Percentiles rank a stretch among this genome's conserved stretches.
phyloP scores from a whole-genome alignment of 2,888 invertebrate genomes.

The Thymelicus lineola region DNA sequence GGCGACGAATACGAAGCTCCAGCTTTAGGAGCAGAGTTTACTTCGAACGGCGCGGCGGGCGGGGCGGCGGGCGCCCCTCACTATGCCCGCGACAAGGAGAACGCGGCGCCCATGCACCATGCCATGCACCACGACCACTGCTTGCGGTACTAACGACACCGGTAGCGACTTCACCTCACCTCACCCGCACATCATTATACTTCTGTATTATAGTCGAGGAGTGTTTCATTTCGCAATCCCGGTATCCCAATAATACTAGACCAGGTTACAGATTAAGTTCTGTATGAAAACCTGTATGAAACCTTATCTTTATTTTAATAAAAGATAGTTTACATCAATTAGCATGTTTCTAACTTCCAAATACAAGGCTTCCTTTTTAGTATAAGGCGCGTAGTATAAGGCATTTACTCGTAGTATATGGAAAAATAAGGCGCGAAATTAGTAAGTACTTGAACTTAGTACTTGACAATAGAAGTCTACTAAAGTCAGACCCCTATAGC shows the following conservation, averaged over 20 bases:
- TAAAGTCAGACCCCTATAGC: too few relatives aligned
- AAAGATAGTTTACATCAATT: too few relatives aligned
- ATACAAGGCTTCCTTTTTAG: too few relatives aligned
- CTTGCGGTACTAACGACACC: conserved; percentile 66
- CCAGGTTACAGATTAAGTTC: background rate
- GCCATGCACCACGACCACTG: conserved; percentile 77
- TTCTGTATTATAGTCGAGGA: conserved; percentile 28
- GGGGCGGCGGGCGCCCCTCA: conserved; percentile 45
- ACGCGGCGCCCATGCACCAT: conserved; percentile 71
- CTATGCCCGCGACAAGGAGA: conserved; percentile 75
- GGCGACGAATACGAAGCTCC: conserved; percentile 75
- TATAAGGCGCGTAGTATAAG: too few relatives aligned
- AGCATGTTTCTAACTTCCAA: too few relatives aligned
- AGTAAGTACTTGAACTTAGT: too few relatives aligned
- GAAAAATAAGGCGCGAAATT: too few relatives aligned
- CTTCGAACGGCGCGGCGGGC: conserved; percentile 46
- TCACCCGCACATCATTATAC: conserved; percentile 23
- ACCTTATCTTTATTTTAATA: too few relatives aligned
- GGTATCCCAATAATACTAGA: too few relatives aligned
- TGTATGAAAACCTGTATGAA: too few relatives aligned
- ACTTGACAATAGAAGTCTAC: too few relatives aligned
- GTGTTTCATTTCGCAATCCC: conserved; percentile 37
- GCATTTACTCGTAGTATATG: too few relatives aligned
- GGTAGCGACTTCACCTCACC: conserved; percentile 14
- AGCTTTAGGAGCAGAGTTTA: conserved; percentile 58